Conservation (phyloP, 1,140 invertebrate species). For the Acromyrmex echinatior region DNA sequence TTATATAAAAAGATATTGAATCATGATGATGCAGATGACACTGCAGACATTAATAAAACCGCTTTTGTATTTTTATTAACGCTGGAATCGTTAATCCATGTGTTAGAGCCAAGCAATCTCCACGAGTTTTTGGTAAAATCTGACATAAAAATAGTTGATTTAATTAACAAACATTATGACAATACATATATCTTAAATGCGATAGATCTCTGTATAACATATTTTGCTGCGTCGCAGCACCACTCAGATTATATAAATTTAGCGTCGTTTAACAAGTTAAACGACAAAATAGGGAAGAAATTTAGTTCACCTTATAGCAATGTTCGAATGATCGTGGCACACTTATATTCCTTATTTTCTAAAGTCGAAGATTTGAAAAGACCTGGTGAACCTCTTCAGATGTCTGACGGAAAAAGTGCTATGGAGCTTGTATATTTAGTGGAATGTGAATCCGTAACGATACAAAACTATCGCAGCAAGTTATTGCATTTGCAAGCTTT, state of each 20-base stretch:
- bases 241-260: slow-evolving; percentile 73
- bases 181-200: slow-evolving; percentile 78
- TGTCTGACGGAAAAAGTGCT: slow-evolving; percentile 80
- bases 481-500: slow-evolving; percentile 92
- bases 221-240: slow-evolving; percentile 69
- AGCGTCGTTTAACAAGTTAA: slow-evolving; percentile 75
- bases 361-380: slow-evolving; percentile 81
- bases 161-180: slow-evolving; percentile 72
- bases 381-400: neutral
- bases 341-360: slow-evolving; percentile 92
- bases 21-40: slow-evolving; percentile 33
- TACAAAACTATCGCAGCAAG: slow-evolving; percentile 93
- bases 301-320: slow-evolving; percentile 85
- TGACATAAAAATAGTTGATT: slow-evolving; percentile 76
- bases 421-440: slow-evolving; percentile 84
- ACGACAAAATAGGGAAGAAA: slow-evolving; percentile 38
- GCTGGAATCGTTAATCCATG: slow-evolving; percentile 88
- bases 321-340: slow-evolving; percentile 90
- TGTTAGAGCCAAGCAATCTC: slow-evolving; percentile 85
- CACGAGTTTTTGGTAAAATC: slow-evolving; percentile 79
- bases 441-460: slow-evolving; percentile 89
- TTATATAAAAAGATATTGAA: slow-evolving; percentile 75
- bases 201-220: slow-evolving; percentile 78
- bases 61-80: slow-evolving; percentile 82
- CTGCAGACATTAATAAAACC: slow-evolving; percentile 55